Evolutionary conservation across 1,140 invertebrate species (phyloP).

Genomic region (Lepidurus couesii): DNA sequence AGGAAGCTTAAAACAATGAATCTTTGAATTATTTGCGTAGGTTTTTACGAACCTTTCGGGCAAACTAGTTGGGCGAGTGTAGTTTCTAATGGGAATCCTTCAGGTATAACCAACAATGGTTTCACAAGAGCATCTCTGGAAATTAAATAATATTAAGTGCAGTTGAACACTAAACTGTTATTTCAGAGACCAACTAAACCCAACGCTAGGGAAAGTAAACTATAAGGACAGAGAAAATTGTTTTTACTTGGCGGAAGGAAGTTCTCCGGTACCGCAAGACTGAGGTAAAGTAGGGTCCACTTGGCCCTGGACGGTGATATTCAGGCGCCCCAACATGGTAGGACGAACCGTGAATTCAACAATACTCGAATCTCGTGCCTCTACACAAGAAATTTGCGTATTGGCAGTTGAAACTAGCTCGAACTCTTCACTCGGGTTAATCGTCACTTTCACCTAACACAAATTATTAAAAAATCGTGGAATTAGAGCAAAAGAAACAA

Average conservation of each 20-base stretch:
- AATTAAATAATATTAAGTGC: conserved; percentile 26
- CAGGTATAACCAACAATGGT: conserved; percentile 53
- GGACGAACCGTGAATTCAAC: conserved; percentile 51
- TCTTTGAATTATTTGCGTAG: too few relatives aligned
- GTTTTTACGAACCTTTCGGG: conserved; percentile 37
- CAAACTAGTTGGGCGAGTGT: conserved; percentile 55
- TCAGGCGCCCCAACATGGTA: conserved; percentile 51
- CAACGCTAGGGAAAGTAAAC: background rate
- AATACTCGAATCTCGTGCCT: conserved; percentile 46
- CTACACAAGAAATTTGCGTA: conserved; percentile 42
- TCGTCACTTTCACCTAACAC: background rate
- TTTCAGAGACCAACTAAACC: background rate
- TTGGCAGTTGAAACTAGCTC: conserved; percentile 41
- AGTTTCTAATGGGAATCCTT: conserved; percentile 55
- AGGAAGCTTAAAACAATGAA: background rate
- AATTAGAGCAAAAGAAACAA: background rate
- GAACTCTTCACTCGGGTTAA: conserved; percentile 42
- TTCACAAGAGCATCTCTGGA: conserved; percentile 55
- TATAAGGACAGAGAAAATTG: background rate
- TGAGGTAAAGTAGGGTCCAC: conserved; percentile 47
- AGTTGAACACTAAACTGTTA: background rate
- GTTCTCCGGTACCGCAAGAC: conserved; percentile 48
- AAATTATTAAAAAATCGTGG: background rate
- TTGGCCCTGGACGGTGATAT: conserved; percentile 54
- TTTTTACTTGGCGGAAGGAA: conserved; percentile 46